Conservation (phyloP, 2,113 vertebrate genomes). For the Poeciliopsis prolifica region DNA sequence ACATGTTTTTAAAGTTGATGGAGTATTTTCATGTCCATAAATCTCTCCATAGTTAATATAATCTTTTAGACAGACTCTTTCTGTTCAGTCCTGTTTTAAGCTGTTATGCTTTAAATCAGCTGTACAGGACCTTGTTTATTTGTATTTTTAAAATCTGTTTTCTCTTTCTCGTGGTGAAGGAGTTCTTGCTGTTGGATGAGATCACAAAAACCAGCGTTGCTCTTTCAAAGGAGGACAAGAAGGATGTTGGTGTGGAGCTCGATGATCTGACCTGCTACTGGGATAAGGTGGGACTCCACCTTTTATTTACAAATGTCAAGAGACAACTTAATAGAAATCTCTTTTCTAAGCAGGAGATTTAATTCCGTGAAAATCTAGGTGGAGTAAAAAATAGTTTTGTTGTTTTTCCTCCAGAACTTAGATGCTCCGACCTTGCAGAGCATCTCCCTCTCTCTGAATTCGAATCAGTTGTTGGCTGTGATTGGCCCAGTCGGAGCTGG, state of each 20-base stretch:
- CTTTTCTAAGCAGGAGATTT: too few relatives aligned
- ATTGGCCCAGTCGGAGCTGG: constrained; percentile 95
- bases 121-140: too few relatives aligned
- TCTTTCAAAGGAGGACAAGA: constrained; percentile 60
- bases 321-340: neutral
- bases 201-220: constrained; percentile 57
- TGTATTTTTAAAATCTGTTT: neutral
- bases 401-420: constrained; percentile 67
- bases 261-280: constrained; percentile 88
- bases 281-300: constrained; percentile 83
- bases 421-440: constrained; percentile 87
- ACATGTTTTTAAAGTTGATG: neutral
- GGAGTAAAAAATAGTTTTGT: neutral
- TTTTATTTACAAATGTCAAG: neutral
- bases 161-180: constrained; percentile 59
- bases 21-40: neutral
- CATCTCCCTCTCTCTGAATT: constrained; percentile 82
- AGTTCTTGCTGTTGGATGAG: constrained; percentile 88
- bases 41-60: too few relatives aligned
- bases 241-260: constrained; percentile 72
- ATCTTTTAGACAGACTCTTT: too few relatives aligned
- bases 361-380: neutral
- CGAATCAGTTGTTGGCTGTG: constrained; percentile 86
- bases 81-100: neutral
- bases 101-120: neutral